phyloP scores from a whole-genome alignment of 1,140 invertebrate species.

The Platyscapa corneri region DNA sequence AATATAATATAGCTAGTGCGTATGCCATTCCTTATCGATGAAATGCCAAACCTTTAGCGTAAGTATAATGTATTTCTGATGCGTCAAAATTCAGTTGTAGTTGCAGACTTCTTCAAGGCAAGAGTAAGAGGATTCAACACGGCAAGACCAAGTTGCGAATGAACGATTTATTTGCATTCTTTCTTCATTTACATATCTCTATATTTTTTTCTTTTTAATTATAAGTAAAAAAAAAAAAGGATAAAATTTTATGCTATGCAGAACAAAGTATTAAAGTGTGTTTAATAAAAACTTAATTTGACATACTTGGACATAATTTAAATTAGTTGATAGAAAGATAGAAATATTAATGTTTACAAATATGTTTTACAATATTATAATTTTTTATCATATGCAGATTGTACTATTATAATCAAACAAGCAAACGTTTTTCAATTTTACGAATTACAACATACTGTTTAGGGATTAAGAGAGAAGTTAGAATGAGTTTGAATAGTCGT shows the following conservation, averaged over 20 bases:
- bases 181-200: neutral
- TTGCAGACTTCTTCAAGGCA: neutral
- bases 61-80: constrained; percentile 1
- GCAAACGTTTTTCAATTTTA: neutral
- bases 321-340: neutral
- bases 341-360: neutral
- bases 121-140: neutral
- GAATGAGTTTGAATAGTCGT: neutral
- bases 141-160: neutral
- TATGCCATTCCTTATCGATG: neutral
- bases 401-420: neutral
- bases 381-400: neutral
- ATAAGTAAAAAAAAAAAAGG: too few species aligned
- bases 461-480: constrained; percentile 3
- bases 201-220: neutral
- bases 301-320: neutral
- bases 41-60: constrained; percentile 23
- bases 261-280: neutral
- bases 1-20: neutral
- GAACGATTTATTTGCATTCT: neutral
- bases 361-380: neutral
- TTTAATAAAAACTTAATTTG: neutral
- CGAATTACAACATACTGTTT: neutral
- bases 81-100: neutral
- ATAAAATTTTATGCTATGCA: neutral